phyloP scores from a whole-genome alignment of 2,113 vertebrate genomes.

The Podarcis cretensis region DNA sequence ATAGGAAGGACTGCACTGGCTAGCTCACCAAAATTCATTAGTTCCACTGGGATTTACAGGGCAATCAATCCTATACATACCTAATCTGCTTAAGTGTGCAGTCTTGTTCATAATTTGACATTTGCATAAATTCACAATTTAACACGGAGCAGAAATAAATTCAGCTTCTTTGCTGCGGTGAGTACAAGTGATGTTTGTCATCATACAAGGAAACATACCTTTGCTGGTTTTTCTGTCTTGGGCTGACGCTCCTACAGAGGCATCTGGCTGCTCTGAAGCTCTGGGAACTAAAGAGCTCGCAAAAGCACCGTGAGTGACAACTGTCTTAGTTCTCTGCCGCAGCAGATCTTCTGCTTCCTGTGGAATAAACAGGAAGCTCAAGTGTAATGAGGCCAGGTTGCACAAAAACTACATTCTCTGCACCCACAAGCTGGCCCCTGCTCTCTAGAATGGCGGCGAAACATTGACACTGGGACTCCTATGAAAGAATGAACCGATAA shows the following conservation, averaged over 20 bases:
- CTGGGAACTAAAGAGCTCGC: constrained; percentile 53
- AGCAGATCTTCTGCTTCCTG: constrained; percentile 84
- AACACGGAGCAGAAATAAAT: neutral
- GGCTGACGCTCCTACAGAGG: constrained; percentile 18
- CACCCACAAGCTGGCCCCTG: neutral
- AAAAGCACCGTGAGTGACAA: constrained; percentile 46
- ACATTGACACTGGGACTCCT: neutral
- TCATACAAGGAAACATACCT: constrained; percentile 70
- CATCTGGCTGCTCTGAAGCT: neutral
- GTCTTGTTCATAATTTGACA: neutral
- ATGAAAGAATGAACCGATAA: no score
- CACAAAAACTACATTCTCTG: constrained; percentile 34
- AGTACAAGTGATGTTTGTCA: neutral
- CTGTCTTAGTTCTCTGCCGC: constrained; percentile 71
- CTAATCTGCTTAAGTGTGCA: neutral
- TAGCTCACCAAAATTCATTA: neutral
- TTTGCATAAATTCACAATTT: no score
- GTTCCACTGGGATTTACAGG: neutral
- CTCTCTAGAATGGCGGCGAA: neutral
- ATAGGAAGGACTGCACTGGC: no score
- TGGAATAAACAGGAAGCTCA: constrained; percentile 91
- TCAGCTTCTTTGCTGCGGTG: neutral
- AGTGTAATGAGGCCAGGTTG: constrained; percentile 65
- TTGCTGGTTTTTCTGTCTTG: constrained; percentile 62
- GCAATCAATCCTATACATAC: neutral